Percentiles rank a stretch among this genome's conserved stretches.
phyloP scores from a whole-genome alignment of 30 jellyfish, hydroid and myxozoan genomes.

The Aurelia coerulea region DNA sequence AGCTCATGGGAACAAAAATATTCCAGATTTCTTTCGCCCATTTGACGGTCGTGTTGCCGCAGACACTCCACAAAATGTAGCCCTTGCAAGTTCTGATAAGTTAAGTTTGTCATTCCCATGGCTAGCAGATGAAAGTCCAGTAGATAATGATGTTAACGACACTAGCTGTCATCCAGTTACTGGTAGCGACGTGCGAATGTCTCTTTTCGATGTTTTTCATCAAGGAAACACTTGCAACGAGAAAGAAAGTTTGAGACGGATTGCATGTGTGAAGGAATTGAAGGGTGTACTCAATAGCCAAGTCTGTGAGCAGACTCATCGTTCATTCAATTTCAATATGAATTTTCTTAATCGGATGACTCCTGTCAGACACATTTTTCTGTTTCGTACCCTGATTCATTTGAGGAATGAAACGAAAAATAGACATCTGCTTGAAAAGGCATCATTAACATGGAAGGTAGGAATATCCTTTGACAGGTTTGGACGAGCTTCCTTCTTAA shows the following conservation, averaged over 20 bases:
- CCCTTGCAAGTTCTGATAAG: conserved; percentile 22
- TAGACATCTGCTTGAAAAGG: background rate
- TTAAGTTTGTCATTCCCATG: conserved; percentile 56
- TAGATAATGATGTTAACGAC: background rate
- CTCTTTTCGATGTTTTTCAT: conserved; percentile 63
- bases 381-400: conserved; percentile 48
- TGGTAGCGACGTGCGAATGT: conserved; percentile 29
- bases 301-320: conserved; percentile 66
- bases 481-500: conserved; percentile 16
- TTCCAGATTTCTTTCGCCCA: conserved; percentile 38
- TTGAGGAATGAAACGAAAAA: conserved; percentile 29
- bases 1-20: conserved; percentile 36
- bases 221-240: conserved; percentile 37
- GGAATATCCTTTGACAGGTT: background rate
- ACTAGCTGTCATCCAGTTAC: conserved; percentile 58
- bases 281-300: conserved; percentile 52
- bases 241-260: conserved; percentile 45
- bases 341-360: conserved; percentile 33
- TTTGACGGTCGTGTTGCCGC: conserved; percentile 47
- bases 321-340: conserved; percentile 21
- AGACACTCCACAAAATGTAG: conserved; percentile 31
- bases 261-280: conserved; percentile 49
- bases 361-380: conserved; percentile 32
- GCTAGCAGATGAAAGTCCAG: conserved; percentile 3
- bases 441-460: conserved; percentile 3